A percentile compares a stretch with the other conserved stretches of the same genome.
phyloP scores from a whole-genome alignment of 2,888 invertebrate genomes.

The Blera fallax region DNA sequence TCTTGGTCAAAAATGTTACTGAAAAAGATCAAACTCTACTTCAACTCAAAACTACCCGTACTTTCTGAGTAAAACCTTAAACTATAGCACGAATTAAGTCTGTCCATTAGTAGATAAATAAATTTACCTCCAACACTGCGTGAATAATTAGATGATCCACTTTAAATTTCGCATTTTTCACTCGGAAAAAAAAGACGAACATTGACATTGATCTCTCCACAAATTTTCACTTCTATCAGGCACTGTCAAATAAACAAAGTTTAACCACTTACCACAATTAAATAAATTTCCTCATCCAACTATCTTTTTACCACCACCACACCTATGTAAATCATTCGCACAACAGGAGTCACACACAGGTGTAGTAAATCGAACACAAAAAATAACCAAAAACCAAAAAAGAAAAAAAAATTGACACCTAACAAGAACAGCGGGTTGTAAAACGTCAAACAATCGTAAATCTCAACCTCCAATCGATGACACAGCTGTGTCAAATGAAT shows the following conservation, averaged over 20 bases:
- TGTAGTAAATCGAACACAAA: constrained; percentile 20
- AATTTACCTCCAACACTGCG: background rate
- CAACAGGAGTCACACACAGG: constrained; percentile 65
- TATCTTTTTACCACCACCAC: constrained; percentile 16
- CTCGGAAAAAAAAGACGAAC: background rate
- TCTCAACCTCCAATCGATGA: constrained; percentile 47
- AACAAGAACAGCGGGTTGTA: constrained; percentile 66
- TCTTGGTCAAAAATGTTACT: too few relatives aligned
- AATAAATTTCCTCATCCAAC: constrained; percentile 26
- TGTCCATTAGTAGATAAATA: background rate
- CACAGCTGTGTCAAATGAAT: constrained; percentile 47
- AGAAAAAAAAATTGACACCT: constrained; percentile 43
- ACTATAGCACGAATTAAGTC: background rate
- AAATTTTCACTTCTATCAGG: background rate
- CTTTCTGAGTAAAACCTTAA: too few relatives aligned
- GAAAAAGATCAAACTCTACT: too few relatives aligned
- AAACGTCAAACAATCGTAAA: constrained; percentile 53
- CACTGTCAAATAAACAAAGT: constrained; percentile 58
- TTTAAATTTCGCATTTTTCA: constrained; percentile 1
- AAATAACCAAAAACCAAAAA: background rate
- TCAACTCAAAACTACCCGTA: too few relatives aligned
- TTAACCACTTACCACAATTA: constrained; percentile 45
- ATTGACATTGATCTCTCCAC: background rate
- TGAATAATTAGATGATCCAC: background rate
- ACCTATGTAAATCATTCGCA: constrained; percentile 61